phyloP scores from a whole-genome alignment of 1,140 invertebrate genomes.

The Copidosoma floridanum region DNA sequence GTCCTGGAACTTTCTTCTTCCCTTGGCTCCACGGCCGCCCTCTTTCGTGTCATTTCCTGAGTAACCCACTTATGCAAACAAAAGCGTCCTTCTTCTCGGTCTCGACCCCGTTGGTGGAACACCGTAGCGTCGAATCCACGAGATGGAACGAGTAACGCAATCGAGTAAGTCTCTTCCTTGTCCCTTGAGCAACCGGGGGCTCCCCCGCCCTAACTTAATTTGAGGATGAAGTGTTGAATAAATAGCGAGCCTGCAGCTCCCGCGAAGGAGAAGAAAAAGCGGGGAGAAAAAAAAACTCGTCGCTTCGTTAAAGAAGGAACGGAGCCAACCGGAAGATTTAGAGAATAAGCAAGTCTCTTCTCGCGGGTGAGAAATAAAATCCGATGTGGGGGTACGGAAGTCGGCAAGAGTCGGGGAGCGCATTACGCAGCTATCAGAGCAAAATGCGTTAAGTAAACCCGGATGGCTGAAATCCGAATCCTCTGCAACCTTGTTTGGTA shows the following conservation, averaged over 20 bases:
- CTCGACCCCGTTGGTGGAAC: too few relatives aligned
- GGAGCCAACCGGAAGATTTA: conserved; percentile 1
- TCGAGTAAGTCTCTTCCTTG: background rate
- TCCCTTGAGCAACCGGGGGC: background rate
- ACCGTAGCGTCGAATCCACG: background rate
- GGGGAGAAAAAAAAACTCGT: conserved; percentile 22
- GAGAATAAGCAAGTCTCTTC: too few relatives aligned
- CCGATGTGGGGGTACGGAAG: too few relatives aligned
- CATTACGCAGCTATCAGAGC: too few relatives aligned
- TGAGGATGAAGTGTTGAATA: conserved; percentile 15
- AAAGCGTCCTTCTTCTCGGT: background rate
- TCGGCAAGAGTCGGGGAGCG: too few relatives aligned
- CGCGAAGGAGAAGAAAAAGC: background rate
- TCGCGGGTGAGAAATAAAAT: too few relatives aligned
- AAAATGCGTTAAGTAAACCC: too few relatives aligned
- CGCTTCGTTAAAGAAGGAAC: conserved; percentile 15
- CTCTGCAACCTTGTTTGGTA: too few relatives aligned
- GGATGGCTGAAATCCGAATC: too few relatives aligned
- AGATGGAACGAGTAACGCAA: conserved; percentile 1
- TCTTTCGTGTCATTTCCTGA: background rate
- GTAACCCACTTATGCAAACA: background rate
- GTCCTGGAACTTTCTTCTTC: background rate
- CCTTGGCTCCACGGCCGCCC: background rate
- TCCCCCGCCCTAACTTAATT: conserved; percentile 10
- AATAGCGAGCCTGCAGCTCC: background rate